Evolutionary conservation across 2,888 invertebrate species (phyloP).

Genomic region (Halocaridina rubra): DNA sequence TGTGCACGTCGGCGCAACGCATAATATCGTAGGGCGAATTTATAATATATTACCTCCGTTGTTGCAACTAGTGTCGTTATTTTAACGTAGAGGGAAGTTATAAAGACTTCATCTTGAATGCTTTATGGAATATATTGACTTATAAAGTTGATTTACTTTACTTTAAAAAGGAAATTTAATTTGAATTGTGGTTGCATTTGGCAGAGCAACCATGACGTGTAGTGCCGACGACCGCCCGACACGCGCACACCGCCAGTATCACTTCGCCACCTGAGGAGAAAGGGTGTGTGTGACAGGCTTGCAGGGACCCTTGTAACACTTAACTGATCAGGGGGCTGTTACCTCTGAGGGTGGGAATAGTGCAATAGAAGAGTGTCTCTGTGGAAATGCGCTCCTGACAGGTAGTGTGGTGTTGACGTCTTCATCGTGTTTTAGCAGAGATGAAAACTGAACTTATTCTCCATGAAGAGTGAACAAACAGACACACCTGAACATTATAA

Average conservation of each 20-base stretch:
- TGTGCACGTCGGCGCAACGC: conserved; percentile 47
- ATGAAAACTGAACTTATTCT: no score
- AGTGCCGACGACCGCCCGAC: conserved; percentile 53
- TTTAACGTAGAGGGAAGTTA: background rate
- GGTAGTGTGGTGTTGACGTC: no score
- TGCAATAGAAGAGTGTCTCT: no score
- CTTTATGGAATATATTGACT: background rate
- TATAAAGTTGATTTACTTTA: background rate
- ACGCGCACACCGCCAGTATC: conserved; percentile 54
- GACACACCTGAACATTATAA: no score
- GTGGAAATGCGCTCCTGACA: no score
- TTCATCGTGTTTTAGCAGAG: no score
- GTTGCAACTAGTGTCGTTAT: background rate
- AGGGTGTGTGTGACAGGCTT: conserved; percentile 46
- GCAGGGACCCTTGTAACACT: conserved; percentile 38
- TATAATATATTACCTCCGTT: background rate
- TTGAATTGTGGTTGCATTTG: conserved; percentile 12
- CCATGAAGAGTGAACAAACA: no score
- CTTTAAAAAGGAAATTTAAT: background rate
- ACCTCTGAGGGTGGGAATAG: conserved; percentile 40
- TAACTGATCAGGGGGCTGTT: conserved; percentile 28
- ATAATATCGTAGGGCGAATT: conserved; percentile 23
- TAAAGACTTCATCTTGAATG: background rate
- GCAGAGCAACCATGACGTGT: conserved; percentile 45
- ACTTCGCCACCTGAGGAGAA: conserved; percentile 37